These are phyloP conservation scores for Bambusicola thoracicus DNA, from an alignment of 2,113 vertebrate genomes.

Conservation along the genomic window DNA sequence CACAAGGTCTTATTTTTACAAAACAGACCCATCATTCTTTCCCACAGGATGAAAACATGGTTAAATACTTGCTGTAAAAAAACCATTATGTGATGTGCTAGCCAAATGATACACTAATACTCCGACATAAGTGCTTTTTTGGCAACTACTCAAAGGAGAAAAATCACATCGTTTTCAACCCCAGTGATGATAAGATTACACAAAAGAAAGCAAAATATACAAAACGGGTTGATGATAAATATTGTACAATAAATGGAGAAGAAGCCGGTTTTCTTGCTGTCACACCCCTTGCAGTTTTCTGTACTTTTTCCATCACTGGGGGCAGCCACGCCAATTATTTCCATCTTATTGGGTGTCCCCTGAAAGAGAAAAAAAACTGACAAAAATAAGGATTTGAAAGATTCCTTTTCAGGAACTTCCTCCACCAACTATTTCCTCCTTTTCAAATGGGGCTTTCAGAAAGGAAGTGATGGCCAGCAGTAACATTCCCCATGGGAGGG, in stretches of 20 bases:
- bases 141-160: slow-evolving; percentile 84
- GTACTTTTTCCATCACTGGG: slow-evolving; percentile 66
- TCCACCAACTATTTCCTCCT: slow-evolving; percentile 74
- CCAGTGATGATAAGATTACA: slow-evolving; percentile 81
- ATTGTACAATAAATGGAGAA: slow-evolving; percentile 76
- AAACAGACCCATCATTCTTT: slow-evolving; percentile 78
- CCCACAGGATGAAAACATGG: slow-evolving; percentile 79
- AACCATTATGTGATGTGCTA: slow-evolving; percentile 81
- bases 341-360: slow-evolving; percentile 63
- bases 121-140: slow-evolving; percentile 83
- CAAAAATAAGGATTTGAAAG: slow-evolving; percentile 71
- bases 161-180: slow-evolving; percentile 81
- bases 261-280: slow-evolving; percentile 65
- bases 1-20: slow-evolving; percentile 75
- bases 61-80: slow-evolving; percentile 78
- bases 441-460: slow-evolving; percentile 70
- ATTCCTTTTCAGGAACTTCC: slow-evolving; percentile 74
- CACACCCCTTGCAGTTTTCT: slow-evolving; percentile 69
- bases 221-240: slow-evolving; percentile 77
- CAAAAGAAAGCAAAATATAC: slow-evolving; percentile 81
- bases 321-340: slow-evolving; percentile 66
- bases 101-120: slow-evolving; percentile 83
- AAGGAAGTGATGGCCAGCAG: slow-evolving; percentile 69
- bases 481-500: slow-evolving; percentile 62
- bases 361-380: slow-evolving; percentile 35